Percentiles rank a stretch among this genome's conserved stretches.
These are phyloP conservation scores for Xylota segnis DNA, from an alignment of 2,888 invertebrate species.

Conservation along the genomic window DNA sequence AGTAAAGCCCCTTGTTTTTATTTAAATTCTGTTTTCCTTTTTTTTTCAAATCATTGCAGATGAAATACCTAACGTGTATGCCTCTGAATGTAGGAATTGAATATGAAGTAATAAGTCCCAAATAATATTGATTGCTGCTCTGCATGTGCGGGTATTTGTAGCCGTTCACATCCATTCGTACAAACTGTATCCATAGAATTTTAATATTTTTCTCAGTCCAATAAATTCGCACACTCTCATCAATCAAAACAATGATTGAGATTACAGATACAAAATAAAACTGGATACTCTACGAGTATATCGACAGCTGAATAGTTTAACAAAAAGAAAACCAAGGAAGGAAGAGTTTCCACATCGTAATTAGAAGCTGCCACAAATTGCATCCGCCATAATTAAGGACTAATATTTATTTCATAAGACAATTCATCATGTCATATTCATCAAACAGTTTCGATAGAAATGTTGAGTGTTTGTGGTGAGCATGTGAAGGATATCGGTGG, in stretches of 20 bases:
- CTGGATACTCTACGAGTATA: not conserved
- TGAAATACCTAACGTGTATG: too few relatives aligned
- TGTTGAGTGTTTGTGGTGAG: constrained; percentile 6
- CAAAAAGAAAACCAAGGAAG: constrained; percentile 24
- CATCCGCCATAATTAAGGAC: constrained; percentile 37
- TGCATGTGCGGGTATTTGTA: too few relatives aligned
- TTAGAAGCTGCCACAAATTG: constrained; percentile 44
- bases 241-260: constrained; percentile 16
- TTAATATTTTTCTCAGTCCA: constrained; percentile 1
- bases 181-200: not conserved
- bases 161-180: not conserved
- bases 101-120: too few relatives aligned
- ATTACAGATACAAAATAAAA: constrained; percentile 1
- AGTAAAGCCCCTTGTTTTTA: too few relatives aligned
- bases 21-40: too few relatives aligned
- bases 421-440: constrained; percentile 45
- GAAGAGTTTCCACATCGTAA: constrained; percentile 21
- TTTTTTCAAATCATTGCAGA: too few relatives aligned
- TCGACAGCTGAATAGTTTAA: constrained; percentile 7
- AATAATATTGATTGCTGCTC: not conserved
- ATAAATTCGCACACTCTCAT: not conserved
- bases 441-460: constrained; percentile 22
- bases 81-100: too few relatives aligned
- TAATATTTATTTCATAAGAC: constrained; percentile 4
- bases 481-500: not conserved